A percentile compares a stretch with the other conserved stretches of the same genome.
Conservation (phyloP, 2,797 vertebrate species). For the Oreonectes daqikongensis region DNA sequence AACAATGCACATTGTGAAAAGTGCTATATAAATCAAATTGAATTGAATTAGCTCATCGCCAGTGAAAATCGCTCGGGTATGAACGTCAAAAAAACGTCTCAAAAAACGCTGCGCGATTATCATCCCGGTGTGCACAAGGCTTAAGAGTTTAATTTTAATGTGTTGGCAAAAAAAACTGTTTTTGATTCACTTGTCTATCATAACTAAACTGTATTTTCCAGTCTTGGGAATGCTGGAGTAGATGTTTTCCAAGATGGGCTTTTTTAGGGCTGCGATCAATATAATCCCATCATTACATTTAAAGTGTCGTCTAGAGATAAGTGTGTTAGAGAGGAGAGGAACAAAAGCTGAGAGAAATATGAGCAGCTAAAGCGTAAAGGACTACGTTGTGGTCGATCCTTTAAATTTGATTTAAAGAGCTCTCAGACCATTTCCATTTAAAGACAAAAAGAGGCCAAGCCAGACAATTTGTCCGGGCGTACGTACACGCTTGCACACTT, state of each 20-base stretch:
- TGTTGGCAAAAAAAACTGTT: background rate
- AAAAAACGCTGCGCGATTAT: too few relatives aligned
- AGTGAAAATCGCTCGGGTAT: too few relatives aligned
- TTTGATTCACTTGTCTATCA: background rate
- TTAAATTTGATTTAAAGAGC: constrained; percentile 20
- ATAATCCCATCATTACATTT: constrained; percentile 29
- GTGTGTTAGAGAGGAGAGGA: background rate
- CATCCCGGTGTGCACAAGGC: too few relatives aligned
- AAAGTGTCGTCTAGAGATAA: constrained; percentile 4
- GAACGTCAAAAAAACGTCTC: too few relatives aligned
- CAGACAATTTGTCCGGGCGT: constrained; percentile 21
- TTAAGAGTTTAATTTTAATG: background rate
- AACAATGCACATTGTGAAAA: too few relatives aligned
- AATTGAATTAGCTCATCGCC: too few relatives aligned
- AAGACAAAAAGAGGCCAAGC: constrained; percentile 54
- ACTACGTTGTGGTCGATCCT: constrained; percentile 18
- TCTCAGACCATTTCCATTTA: constrained; percentile 56
- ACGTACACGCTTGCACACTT: constrained; percentile 18
- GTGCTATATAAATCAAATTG: too few relatives aligned
- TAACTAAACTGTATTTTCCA: constrained; percentile 12
- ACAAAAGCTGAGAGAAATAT: constrained; percentile 18
- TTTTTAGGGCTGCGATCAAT: constrained; percentile 29
- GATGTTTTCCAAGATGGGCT: constrained; percentile 8
- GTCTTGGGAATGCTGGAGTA: constrained; percentile 28
- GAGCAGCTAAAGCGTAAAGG: constrained; percentile 6